Evolutionary conservation across 2,888 invertebrate genomes (phyloP).

Genomic region (Drepana falcataria): DNA sequence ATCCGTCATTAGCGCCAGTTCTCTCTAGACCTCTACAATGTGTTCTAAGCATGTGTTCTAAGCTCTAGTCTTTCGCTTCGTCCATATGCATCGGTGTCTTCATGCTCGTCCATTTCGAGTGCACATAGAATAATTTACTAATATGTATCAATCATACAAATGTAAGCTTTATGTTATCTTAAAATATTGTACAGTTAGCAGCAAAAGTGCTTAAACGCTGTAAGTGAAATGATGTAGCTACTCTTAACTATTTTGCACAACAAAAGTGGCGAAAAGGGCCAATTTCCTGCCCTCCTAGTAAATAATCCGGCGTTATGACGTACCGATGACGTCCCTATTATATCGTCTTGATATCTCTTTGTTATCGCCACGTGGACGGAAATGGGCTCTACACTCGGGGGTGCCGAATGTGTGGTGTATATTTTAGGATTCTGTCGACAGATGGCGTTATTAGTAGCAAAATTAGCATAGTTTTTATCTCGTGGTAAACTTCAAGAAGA

Average conservation of each 20-base stretch:
- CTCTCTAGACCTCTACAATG: no score
- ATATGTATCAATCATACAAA: no score
- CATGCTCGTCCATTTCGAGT: no score
- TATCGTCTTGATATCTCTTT: slow-evolving; percentile 50
- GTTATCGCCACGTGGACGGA: slow-evolving; percentile 69
- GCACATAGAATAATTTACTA: no score
- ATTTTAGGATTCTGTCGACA: slow-evolving; percentile 21
- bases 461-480: not conserved
- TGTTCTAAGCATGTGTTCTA: no score
- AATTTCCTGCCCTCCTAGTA: slow-evolving; percentile 63
- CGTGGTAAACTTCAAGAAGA: not conserved
- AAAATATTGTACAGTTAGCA: no score
- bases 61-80: no score
- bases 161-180: no score
- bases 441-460: slow-evolving; percentile 46
- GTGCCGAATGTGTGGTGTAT: slow-evolving; percentile 5
- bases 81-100: no score
- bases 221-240: not conserved
- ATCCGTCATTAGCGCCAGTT: no score
- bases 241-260: not conserved
- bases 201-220: not conserved
- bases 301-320: slow-evolving; percentile 66
- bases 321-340: slow-evolving; percentile 48
- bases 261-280: slow-evolving; percentile 37
- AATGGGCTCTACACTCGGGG: slow-evolving; percentile 44